A percentile compares a stretch with the other conserved stretches of the same genome.
phyloP scores from a whole-genome alignment of 2,113 vertebrate genomes.

The Calidris pugnax region DNA sequence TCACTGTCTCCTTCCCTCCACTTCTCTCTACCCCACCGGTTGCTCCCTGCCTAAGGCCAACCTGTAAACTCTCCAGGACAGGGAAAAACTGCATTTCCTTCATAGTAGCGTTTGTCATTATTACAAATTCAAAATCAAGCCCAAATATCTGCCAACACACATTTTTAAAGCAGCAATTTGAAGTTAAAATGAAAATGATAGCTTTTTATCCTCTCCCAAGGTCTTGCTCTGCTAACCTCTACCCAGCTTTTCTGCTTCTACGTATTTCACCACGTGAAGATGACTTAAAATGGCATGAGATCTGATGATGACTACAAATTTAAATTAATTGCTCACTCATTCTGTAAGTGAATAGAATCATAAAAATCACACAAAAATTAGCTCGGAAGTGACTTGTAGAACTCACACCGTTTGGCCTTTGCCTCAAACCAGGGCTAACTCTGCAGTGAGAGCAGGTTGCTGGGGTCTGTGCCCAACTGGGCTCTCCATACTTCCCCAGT shows the following conservation, averaged over 20 bases:
- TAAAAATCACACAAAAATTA: not conserved
- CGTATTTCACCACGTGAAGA: conserved; percentile 37
- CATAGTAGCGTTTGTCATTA: not conserved
- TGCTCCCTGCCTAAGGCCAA: not conserved
- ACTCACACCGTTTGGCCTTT: not conserved
- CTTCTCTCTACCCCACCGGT: fast-evolving
- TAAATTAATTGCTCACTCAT: conserved; percentile 42
- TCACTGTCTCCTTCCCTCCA: not conserved
- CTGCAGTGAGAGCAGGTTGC: not conserved
- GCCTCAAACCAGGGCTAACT: not conserved
- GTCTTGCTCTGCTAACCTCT: conserved; percentile 35
- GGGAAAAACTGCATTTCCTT: conserved; percentile 11
- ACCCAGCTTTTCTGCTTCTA: conserved; percentile 47
- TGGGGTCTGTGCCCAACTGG: not conserved
- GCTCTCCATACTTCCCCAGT: not conserved
- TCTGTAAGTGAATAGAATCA: conserved; percentile 24
- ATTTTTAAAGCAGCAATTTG: conserved; percentile 43
- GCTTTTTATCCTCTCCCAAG: conserved; percentile 26
- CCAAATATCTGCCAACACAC: not conserved
- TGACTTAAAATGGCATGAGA: conserved; percentile 33
- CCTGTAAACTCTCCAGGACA: not conserved
- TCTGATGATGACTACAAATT: conserved; percentile 21
- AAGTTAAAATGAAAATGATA: conserved; percentile 56
- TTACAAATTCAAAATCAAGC: conserved; percentile 4
- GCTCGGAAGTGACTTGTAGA: not conserved